phyloP scores from a whole-genome alignment of 2,888 invertebrate genomes.

The Sinodicranocentrus sp. region DNA sequence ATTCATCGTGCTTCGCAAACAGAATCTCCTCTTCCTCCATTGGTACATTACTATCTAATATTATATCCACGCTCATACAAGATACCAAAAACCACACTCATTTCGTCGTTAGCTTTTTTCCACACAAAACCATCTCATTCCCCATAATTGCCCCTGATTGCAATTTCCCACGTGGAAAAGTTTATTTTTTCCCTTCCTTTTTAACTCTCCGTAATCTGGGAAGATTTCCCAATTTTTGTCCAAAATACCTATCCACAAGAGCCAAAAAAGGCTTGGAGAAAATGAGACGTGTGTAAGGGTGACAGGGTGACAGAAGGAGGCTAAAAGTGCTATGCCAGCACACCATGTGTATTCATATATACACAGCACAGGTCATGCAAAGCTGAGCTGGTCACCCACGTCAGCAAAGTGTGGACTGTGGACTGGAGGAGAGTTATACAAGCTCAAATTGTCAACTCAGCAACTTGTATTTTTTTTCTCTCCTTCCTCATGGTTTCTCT shows the following conservation, averaged over 20 bases:
- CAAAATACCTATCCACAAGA: no score
- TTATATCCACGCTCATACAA: no score
- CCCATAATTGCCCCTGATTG: no score
- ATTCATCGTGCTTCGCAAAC: slow-evolving; percentile 73
- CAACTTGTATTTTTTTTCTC: slow-evolving; percentile 19
- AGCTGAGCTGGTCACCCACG: slow-evolving; percentile 51
- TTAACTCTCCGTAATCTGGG: no score
- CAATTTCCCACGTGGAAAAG: no score
- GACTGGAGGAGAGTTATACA: neutral
- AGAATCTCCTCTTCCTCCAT: slow-evolving; percentile 73
- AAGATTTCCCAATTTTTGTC: no score
- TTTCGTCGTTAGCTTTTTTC: no score
- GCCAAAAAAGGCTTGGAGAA: no score
- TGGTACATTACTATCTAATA: slow-evolving; percentile 48
- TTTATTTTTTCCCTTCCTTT: no score
- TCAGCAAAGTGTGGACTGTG: slow-evolving; percentile 24
- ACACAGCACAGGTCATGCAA: slow-evolving; percentile 26
- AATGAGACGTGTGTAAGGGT: neutral
- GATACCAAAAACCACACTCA: no score
- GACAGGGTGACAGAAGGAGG: neutral
- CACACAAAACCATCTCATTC: no score
- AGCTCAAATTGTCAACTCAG: slow-evolving; percentile 54
- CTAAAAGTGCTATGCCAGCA: neutral
- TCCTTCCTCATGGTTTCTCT: neutral
- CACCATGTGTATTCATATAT: no score